Evolutionary conservation across 2,888 invertebrate genomes (phyloP), one percentile per base, ranked within the genome.

Genomic region (Subacronicta megacephala): DNA sequence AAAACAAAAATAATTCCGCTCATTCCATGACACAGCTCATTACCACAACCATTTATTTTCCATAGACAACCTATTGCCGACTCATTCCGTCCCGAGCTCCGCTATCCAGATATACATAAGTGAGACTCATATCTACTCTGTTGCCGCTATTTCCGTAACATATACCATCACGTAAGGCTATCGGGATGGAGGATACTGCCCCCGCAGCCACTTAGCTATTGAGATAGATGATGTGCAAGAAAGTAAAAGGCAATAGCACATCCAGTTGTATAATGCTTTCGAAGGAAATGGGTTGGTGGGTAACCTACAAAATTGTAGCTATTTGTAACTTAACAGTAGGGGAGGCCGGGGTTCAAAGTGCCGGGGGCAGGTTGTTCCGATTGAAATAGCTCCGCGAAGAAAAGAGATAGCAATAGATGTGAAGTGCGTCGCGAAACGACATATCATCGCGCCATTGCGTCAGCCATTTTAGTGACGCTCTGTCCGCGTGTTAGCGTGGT

Each of bases 91-190:
- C 33, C 44, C 37, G n/a, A 16, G 16, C 12, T 42, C 18, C 36
- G 31, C 20, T 35, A 38, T 54, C 52, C 59, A 59, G 47, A 69
- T 65, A 63, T 61, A 73, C 67, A 71, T 67, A 72, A 66, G 67
- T 62, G 60, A 53, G 43, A 56, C 26, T 63, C 56, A 67, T 71
- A 62, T 71, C 66, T 49, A 40, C 45, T 42, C 55, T 41, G 18
- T 43, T 41, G 20, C 31, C 49, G 49, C 66, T 65, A 69, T 58
- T 72, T 63, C 42, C 77, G 64, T 45, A 36, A 53, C 66, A 74
- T 74, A 51, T 50, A 61, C 41, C 63, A 64, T 73, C 71, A 77
- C 71, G 68, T 46, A 56, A 53, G 54, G 49, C 66, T 68, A 23
- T 31, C 35, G 40, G 49, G 18, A 52, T 58, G 44, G 44, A 62